Evolutionary conservation across 2,113 vertebrate species (phyloP).

Genomic region (Ptilorrhoa leucosticta): DNA sequence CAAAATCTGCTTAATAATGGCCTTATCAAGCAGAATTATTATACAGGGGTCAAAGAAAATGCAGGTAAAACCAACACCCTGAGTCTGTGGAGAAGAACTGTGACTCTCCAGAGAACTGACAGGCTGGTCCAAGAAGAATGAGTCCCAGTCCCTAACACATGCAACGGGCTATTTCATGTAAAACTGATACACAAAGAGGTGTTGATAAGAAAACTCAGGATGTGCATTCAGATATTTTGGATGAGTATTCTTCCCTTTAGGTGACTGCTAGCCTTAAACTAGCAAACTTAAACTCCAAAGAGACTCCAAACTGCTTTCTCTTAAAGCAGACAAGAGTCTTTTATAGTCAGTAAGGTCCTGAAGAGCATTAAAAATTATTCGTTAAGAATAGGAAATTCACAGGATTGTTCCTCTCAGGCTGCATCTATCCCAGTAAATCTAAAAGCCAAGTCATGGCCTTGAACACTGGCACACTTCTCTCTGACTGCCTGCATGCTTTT

Average conservation of each 20-base stretch:
- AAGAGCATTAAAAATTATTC: neutral
- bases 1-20: neutral
- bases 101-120: neutral
- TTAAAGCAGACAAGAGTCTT: neutral
- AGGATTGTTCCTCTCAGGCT: neutral
- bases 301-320: neutral
- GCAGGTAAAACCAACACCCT: neutral
- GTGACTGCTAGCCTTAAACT: neutral
- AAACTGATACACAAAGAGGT: neutral
- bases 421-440: neutral
- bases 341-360: neutral
- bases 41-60: neutral
- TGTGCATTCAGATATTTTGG: neutral
- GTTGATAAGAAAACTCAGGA: neutral
- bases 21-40: neutral
- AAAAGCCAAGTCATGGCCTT: neutral
- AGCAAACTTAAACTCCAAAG: no score
- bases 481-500: neutral
- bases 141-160: neutral
- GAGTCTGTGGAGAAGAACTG: neutral
- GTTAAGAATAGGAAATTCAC: neutral
- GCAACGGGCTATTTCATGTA: neutral
- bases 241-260: neutral
- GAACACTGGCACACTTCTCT: accelerated
- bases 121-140: neutral